phyloP scores from a whole-genome alignment of 2,888 invertebrate genomes.

The Erynnis tages region DNA sequence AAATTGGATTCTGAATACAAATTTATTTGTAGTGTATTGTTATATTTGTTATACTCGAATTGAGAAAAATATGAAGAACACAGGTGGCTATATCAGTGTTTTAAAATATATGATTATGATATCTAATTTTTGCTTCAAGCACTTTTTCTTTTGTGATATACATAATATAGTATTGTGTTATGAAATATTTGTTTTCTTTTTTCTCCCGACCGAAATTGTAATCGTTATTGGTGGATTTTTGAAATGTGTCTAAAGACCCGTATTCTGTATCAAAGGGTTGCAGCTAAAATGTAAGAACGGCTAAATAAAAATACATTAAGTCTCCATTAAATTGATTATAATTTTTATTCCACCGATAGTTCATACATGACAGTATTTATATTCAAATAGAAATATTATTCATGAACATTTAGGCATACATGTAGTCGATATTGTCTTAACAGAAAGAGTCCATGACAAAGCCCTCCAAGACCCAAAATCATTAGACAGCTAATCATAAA shows the following conservation, averaged over 20 bases:
- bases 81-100: neutral
- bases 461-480: too few relatives aligned
- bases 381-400: conserved; percentile 20
- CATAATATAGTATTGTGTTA: conserved; percentile 20
- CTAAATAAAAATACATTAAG: neutral
- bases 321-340: conserved; percentile 29
- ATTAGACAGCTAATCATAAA: too few relatives aligned
- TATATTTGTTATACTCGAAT: conserved; percentile 5
- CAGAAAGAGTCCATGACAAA: too few relatives aligned
- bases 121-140: conserved; percentile 16
- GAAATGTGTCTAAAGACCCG: too few relatives aligned
- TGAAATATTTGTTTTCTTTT: conserved; percentile 7
- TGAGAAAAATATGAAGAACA: neutral
- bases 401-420: conserved; percentile 24
- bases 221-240: too few relatives aligned
- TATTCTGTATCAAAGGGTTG: too few relatives aligned
- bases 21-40: too few relatives aligned
- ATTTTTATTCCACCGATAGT: conserved; percentile 31
- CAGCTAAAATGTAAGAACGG: too few relatives aligned
- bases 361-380: conserved; percentile 28
- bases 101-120: neutral
- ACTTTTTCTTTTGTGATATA: conserved; percentile 14
- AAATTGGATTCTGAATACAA: neutral
- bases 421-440: conserved; percentile 10
- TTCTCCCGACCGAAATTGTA: too few relatives aligned